Conservation (phyloP, 2,888 invertebrate genomes). For the Lysandra bellargus region DNA sequence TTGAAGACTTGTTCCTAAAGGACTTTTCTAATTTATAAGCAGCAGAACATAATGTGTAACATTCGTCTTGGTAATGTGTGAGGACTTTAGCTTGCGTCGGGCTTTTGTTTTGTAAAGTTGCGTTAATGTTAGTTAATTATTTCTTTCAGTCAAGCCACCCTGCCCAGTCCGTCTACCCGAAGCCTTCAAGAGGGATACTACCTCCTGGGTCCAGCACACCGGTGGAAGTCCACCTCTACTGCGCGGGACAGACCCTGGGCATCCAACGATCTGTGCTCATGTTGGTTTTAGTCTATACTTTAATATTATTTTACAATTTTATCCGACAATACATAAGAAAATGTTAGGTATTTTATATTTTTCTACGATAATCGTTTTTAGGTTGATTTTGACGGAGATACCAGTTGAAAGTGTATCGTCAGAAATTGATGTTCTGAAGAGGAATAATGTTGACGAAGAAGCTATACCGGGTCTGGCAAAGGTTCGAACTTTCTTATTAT, state of each 20-base stretch:
- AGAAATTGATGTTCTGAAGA: constrained; percentile 49
- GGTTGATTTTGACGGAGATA: constrained; percentile 58
- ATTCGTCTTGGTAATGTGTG: no score
- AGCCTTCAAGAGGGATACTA: constrained; percentile 20
- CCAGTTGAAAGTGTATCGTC: constrained; percentile 59
- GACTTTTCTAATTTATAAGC: no score
- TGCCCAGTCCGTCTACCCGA: neutral
- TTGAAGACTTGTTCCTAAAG: no score
- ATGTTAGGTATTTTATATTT: no score
- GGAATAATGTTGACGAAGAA: constrained; percentile 44
- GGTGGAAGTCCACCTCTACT: constrained; percentile 23
- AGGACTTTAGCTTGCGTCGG: no score
- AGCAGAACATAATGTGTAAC: no score
- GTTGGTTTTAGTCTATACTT: constrained; percentile 41
- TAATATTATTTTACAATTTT: no score
- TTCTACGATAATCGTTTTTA: constrained; percentile 37
- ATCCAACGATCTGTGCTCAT: constrained; percentile 58
- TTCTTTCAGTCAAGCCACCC: neutral
- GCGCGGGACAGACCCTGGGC: constrained; percentile 49
- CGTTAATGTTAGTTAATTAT: neutral
- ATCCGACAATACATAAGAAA: no score
- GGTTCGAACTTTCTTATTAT: constrained; percentile 30
- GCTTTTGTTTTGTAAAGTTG: no score
- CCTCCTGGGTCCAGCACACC: constrained; percentile 31
- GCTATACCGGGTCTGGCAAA: constrained; percentile 46